Base-by-base conservation (phyloP, 2,888 invertebrate genomes). In the Drosophila rubida region DNA sequence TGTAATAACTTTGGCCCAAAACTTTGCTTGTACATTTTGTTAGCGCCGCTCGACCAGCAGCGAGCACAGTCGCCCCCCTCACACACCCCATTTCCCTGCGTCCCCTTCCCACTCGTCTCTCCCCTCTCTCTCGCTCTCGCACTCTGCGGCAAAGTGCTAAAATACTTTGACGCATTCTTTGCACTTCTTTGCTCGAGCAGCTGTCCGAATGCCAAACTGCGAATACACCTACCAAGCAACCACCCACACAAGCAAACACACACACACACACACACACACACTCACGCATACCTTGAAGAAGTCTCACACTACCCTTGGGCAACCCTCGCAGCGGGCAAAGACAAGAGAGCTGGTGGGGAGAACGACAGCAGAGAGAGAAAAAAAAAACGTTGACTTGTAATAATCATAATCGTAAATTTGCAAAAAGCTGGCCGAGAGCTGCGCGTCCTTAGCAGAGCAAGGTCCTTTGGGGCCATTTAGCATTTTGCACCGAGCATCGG, bases 381-480 rank as follows among this genome's bases (percentile, higher is more conserved):
- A 73, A 66, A 69, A 73, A 68, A 78, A 80, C 80, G 78, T 87
- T 78, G 87, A 87, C 87, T 87, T 87, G 87, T 84, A 87, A 87
- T 87, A 87, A 87, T 87, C 87, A 86, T 87, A 87, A 87, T 87
- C 87, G 87, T 87, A 87, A 87, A 87, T 87, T 87, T 83, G 78
- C 83, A 79, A 87, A 82, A 79, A 81, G 80, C 80, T 69, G 82
- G 83, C 80, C 65, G 57, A 60, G 58, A 60, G 59, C 60, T 37
- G 65, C 63, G 75, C 63, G 75, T 78, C 69, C 72, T 68, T 75
- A 23, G 32, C n/a, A 9, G 32, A 14, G 35, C 32, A 64, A 78
- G 72, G 78, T 78, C 78, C 78, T 85, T 87, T 73, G 86, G 88
- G 83, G 71, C 83, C 88, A 85, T 86, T 85, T 85, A 88, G 84